Evolutionary conservation across 2,113 vertebrate genomes (phyloP).

Genomic region (Oncorhynchus masou): DNA sequence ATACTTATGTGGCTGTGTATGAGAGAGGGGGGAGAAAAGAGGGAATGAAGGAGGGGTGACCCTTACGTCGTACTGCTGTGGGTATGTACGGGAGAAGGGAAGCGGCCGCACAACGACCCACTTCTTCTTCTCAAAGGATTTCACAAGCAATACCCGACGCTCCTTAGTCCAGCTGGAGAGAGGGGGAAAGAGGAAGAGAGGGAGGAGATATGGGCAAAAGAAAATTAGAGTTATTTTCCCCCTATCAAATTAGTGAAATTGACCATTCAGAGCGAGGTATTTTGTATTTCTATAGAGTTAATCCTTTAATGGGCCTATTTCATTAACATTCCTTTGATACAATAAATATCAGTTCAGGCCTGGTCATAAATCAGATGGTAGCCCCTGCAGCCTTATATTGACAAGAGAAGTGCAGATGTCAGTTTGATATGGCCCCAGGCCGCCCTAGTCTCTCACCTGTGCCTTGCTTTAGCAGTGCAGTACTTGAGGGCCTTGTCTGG

Average conservation of each 20-base stretch:
- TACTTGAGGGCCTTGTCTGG: slow-evolving; percentile 97
- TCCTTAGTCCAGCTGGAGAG: slow-evolving; percentile 92
- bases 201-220: not conserved
- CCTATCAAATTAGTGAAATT: not conserved
- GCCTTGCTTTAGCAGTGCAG: slow-evolving; percentile 95
- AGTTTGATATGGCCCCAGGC: not conserved
- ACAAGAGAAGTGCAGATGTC: no score
- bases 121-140: slow-evolving; percentile 97
- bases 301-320: no score
- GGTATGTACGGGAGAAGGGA: slow-evolving; percentile 92
- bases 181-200: slow-evolving; percentile 12
- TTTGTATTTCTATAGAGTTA: no score
- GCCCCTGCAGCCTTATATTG: no score
- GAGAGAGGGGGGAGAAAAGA: no score
- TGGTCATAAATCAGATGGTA: not conserved
- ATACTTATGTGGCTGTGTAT: no score
- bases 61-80: slow-evolving; percentile 96
- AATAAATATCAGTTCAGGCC: not conserved
- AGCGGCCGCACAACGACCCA: slow-evolving; percentile 95
- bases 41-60: not conserved
- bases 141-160: slow-evolving; percentile 90
- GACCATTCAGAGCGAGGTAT: no score
- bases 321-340: not conserved
- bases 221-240: no score
- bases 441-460: slow-evolving; percentile 77